These are phyloP conservation scores for Budorcas taxicolor DNA, from an alignment of 2,113 vertebrate species.

Conservation along the genomic window DNA sequence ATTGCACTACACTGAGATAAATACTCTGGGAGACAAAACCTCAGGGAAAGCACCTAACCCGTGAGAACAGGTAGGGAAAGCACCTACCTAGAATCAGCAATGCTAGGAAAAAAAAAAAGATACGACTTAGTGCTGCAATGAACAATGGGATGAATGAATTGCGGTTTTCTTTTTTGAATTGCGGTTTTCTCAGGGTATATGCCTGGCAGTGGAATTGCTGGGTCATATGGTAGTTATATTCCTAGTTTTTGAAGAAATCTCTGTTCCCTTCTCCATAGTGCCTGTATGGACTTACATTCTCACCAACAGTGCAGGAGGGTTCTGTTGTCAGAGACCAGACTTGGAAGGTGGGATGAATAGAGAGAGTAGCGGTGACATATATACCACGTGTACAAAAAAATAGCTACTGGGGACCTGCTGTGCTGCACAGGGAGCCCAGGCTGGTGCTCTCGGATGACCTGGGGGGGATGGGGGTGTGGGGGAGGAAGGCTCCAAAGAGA, in stretches of 20 bases:
- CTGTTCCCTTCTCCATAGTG: background rate
- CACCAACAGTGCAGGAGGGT: background rate
- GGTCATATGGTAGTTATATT: background rate
- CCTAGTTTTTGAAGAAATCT: background rate
- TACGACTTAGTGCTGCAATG: background rate
- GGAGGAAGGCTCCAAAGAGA: background rate
- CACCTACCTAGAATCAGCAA: background rate
- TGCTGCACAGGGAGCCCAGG: background rate
- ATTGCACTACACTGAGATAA: background rate
- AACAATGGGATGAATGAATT: background rate
- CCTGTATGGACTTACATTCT: background rate
- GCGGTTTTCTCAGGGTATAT: background rate
- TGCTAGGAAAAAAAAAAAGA: background rate
- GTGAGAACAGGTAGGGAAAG: background rate
- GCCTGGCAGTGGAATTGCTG: background rate
- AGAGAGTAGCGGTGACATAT: background rate
- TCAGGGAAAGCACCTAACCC: background rate
- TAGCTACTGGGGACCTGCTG: background rate
- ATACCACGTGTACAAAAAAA: background rate
- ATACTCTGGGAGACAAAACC: background rate
- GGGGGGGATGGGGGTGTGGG: rapidly evolving
- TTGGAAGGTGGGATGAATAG: background rate
- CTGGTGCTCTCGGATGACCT: background rate
- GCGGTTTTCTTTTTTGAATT: background rate
- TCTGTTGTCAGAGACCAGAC: background rate